A percentile compares a stretch with the other conserved stretches of the same genome.
Conservation (phyloP, 2,888 invertebrate genomes). For the Anagyrus pseudococci region DNA sequence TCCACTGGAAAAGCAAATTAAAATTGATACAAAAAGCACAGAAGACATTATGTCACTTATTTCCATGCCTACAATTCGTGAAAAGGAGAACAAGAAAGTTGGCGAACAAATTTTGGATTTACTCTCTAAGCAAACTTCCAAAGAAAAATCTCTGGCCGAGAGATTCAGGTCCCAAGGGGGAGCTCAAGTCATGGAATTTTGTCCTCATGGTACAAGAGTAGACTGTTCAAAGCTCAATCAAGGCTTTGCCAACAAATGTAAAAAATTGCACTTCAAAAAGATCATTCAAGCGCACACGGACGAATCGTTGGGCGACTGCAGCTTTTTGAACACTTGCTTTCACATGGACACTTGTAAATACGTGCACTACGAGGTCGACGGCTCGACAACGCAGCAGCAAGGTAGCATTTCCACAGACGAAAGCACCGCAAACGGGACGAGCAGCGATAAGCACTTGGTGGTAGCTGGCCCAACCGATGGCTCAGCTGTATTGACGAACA, state of each 20-base stretch:
- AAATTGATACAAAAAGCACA: slow-evolving; percentile 53
- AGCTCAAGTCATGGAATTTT: slow-evolving; percentile 93
- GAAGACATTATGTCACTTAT: slow-evolving; percentile 75
- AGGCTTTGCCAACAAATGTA: slow-evolving; percentile 72
- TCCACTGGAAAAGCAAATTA: slow-evolving; percentile 52
- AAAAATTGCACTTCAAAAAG: slow-evolving; percentile 94
- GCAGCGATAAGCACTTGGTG: slow-evolving; percentile 41
- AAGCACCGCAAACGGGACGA: slow-evolving; percentile 46
- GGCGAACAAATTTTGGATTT: slow-evolving; percentile 95
- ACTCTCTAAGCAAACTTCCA: slow-evolving; percentile 93
- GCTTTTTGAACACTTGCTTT: slow-evolving; percentile 97
- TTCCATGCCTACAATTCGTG: slow-evolving; percentile 92
- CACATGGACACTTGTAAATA: slow-evolving; percentile 99
- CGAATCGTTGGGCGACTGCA: slow-evolving; percentile 94
- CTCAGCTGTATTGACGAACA: slow-evolving; percentile 25
- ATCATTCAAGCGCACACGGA: slow-evolving; percentile 96
- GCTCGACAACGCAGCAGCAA: slow-evolving; percentile 64
- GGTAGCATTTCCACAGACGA: slow-evolving; percentile 43
- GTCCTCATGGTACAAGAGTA: slow-evolving; percentile 91
- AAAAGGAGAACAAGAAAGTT: slow-evolving; percentile 93
- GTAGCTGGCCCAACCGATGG: slow-evolving; percentile 14
- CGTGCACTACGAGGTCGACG: slow-evolving; percentile 97
- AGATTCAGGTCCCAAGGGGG: slow-evolving; percentile 95
- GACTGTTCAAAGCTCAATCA: slow-evolving; percentile 72
- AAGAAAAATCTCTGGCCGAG: slow-evolving; percentile 93